Conservation (phyloP, 2,888 invertebrate genomes). For the Tanypteryx hageni region DNA sequence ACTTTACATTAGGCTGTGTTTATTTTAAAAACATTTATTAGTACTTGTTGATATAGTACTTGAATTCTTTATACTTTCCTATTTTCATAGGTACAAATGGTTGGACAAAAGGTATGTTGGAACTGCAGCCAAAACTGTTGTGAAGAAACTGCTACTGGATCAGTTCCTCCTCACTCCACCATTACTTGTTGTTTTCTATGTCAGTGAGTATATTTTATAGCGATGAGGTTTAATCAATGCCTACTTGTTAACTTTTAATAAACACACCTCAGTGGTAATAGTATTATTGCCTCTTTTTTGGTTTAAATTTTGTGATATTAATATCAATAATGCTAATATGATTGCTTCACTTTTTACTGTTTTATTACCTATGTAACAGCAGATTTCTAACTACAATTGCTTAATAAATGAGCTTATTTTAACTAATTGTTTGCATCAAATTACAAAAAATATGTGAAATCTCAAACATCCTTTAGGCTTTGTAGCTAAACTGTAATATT, state of each 20-base stretch:
- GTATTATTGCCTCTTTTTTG: neutral
- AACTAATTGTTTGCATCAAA: too few relatives aligned
- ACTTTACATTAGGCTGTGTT: too few relatives aligned
- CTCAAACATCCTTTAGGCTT: too few relatives aligned
- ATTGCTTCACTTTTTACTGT: too few relatives aligned
- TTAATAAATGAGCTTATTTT: too few relatives aligned
- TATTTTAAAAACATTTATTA: neutral
- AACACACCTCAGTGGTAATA: neutral
- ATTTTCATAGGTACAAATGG: conserved; percentile 84
- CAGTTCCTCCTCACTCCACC: conserved; percentile 87
- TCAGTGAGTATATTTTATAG: conserved; percentile 78
- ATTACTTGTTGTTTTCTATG: conserved; percentile 83
- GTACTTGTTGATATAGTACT: neutral
- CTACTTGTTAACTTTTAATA: neutral
- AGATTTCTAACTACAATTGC: too few relatives aligned
- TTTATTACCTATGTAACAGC: too few relatives aligned
- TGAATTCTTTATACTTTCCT: neutral
- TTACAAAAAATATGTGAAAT: too few relatives aligned
- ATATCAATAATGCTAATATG: neutral
- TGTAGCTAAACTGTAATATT: too few relatives aligned
- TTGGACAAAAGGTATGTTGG: conserved; percentile 84
- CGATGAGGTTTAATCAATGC: neutral
- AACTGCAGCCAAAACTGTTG: conserved; percentile 79
- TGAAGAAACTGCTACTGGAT: conserved; percentile 84
- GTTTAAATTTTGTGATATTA: neutral